Evolutionary conservation across 1,140 invertebrate genomes (phyloP).

Genomic region (Mercenaria mercenaria): DNA sequence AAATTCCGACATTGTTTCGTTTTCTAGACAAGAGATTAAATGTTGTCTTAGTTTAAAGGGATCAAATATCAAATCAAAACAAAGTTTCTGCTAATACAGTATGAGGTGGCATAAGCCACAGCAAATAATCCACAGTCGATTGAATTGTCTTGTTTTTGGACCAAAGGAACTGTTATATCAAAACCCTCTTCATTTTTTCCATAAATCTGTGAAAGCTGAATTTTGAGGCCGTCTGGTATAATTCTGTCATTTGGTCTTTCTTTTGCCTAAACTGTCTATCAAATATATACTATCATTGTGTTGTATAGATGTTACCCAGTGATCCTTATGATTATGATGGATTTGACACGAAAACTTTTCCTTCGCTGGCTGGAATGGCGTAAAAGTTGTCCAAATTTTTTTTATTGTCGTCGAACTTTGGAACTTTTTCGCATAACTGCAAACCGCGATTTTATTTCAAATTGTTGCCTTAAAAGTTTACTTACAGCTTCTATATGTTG

Average conservation of each 20-base stretch:
- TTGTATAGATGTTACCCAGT: conserved; percentile 5
- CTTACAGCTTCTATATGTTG: conserved; percentile 17
- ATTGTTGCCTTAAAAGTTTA: conserved; percentile 18
- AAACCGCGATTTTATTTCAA: not conserved
- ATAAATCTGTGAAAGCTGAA: conserved; percentile 23
- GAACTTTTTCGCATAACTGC: not conserved
- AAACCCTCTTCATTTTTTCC: not conserved
- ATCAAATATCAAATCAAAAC: not conserved
- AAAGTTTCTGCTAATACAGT: not conserved
- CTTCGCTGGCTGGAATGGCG: not conserved
- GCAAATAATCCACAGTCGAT: conserved; percentile 24
- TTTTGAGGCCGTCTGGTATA: conserved; percentile 11
- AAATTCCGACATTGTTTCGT: conserved; percentile 17
- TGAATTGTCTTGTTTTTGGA: conserved; percentile 34
- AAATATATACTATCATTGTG: conserved; percentile 13
- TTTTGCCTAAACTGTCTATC: conserved; percentile 14
- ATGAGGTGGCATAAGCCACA: not conserved
- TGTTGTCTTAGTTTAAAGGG: not conserved
- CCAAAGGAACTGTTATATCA: not conserved
- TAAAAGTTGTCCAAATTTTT: conserved; percentile 13
- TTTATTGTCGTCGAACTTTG: not conserved
- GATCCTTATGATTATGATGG: conserved; percentile 12
- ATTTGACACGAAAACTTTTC: not conserved
- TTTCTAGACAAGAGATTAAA: conserved; percentile 25
- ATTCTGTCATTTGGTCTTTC: not conserved